Evolutionary conservation across 2,888 invertebrate species (phyloP).

Genomic region (Hyalella azteca): DNA sequence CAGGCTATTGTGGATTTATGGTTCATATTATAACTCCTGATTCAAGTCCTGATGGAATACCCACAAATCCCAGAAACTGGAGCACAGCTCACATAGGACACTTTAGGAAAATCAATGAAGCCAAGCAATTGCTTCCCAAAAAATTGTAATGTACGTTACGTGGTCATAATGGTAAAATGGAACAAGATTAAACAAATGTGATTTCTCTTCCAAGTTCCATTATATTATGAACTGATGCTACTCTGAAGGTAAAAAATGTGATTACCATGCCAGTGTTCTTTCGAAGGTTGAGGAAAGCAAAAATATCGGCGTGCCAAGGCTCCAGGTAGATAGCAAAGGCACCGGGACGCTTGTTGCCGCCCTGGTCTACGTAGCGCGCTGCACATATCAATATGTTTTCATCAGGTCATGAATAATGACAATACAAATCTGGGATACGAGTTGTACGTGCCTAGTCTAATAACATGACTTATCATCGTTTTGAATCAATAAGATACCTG

Average conservation of each 20-base stretch:
- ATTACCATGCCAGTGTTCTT: constrained; percentile 85
- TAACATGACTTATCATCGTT: too few species aligned
- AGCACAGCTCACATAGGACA: too few species aligned
- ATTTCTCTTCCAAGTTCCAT: background rate
- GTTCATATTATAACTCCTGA: too few species aligned
- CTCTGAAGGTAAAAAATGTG: background rate
- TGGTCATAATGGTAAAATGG: background rate
- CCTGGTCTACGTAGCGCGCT: constrained; percentile 96
- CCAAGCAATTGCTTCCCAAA: too few species aligned
- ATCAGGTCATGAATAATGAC: background rate
- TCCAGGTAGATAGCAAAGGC: constrained; percentile 98
- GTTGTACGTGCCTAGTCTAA: background rate
- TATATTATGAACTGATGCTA: background rate
- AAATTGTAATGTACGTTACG: background rate
- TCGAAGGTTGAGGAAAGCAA: constrained; percentile 91
- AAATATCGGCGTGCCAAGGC: constrained; percentile 98
- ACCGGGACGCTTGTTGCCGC: constrained; percentile 96
- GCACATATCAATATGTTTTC: background rate
- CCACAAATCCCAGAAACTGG: too few species aligned
- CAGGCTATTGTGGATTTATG: too few species aligned
- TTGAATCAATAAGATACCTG: too few species aligned
- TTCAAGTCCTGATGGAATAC: too few species aligned
- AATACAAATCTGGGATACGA: too few species aligned
- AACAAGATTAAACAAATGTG: background rate
- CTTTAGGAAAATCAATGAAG: too few species aligned